Evolutionary conservation across 2,888 invertebrate species (phyloP), one percentile per base, ranked within the genome.

Genomic region (Drosophila nr. perissopoda): DNA sequence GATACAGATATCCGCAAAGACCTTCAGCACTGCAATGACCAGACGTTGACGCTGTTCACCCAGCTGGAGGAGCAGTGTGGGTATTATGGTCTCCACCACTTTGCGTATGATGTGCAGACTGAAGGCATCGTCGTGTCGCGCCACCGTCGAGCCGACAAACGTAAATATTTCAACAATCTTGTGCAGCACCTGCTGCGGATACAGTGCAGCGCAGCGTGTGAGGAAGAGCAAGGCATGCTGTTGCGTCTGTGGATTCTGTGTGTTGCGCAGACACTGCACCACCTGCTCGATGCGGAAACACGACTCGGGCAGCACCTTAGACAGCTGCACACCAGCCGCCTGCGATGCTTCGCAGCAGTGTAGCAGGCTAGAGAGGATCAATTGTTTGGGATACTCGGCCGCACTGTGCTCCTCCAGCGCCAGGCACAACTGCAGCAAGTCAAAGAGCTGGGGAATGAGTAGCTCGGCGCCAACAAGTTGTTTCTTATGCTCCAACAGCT

Each of bases 141-240:
- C 94, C 13, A 99, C 96, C 0, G 97, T 97, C 0, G 97, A 97
- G 1, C 99, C 99, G 96, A 99, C 98, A 91, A 99, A 99, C 0
- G 99, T 99, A 92, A 99, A 99, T 83, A 99, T 97, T 29, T 98
- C 96, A 96, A 99, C 98, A 5, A 99, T 97, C 88, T 99, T 98
- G 91, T 98, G 97, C 21, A 99, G 93, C 0, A 99, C 97, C 93
- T 96, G 96, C 70, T 96, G 95, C 0, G 98, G 98, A 67, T 97
- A 94, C 89, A 97, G 94, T 34, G 94, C 94, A 0, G 98, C 97
- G 18, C 96, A 96, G 67, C 96, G 95, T 0, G 97, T 95, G 2
- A 99, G 94, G 1, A 99, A 94, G 36, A 98, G 94, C 63, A 99
- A 94, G 0, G 99, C 98, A 88, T 98, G 98, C 87, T 99, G 97